Evolutionary conservation across 2,888 invertebrate species (phyloP), one percentile per base, ranked within the genome.

Genomic region (Erebia palarica): DNA sequence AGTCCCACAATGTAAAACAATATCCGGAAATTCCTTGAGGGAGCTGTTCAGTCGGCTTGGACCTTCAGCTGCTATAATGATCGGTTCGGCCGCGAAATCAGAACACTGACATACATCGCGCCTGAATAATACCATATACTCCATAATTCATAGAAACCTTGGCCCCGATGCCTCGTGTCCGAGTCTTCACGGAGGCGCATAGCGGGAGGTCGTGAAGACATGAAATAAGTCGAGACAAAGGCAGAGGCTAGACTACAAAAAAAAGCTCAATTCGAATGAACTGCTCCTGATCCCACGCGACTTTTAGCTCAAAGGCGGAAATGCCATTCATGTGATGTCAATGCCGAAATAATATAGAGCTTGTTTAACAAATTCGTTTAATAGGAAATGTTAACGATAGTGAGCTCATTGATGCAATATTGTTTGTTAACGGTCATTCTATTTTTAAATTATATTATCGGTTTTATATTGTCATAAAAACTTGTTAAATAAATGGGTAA

Each of bases 111-210:
- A 90, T 80, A 91, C 88, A 90, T 90, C 83, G 86, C 84, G 84
- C 84, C 89, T 85, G 89, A 91, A 91, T 92, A 91, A 91, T 90
- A 89, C 91, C 90, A 90, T 91, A 89, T 87, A 88, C 87, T 92
- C 90, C 90, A 92, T 93, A 92, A 92, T 91, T 91, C 92, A 92
- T 88, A 84, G 85, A 83, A 85, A 84, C 92, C 92, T 93, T 92
- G 92, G 90, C 92, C 92, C 84, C 88, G 86, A 88, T 91, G 82
- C 81, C 81, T 80, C 80, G 79, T 81, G 76, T 74, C 73, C 74
- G 69, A 76, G 73, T 76, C 73, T 74, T 70, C 71, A 65, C 66
- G 61, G 73, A 73, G 75, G 71, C 69, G 18, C 68, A 68, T 66
- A 63, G 57, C 68, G 64, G 68, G 70, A 72, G 75, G 71, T 72